phyloP scores from a whole-genome alignment of 1,140 invertebrate genomes.

The Agrilus planipennis region DNA sequence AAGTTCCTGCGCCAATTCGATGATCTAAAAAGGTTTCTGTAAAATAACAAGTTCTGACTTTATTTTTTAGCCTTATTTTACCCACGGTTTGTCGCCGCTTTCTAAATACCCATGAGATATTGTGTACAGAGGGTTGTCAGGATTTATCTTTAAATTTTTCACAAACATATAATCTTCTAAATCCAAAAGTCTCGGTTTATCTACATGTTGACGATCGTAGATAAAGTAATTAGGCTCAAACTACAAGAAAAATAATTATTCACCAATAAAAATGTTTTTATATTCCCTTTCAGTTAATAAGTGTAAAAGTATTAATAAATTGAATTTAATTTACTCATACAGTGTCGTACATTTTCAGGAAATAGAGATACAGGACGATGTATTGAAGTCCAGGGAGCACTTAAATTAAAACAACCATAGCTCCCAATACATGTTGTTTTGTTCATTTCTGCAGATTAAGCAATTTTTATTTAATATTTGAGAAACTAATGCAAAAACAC shows the following conservation, averaged over 20 bases:
- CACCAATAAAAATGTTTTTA: neutral
- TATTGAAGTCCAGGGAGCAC: conserved; percentile 65
- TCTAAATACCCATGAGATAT: conserved; percentile 80
- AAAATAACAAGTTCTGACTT: neutral
- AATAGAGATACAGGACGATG: conserved; percentile 66
- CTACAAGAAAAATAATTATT: conserved; percentile 32
- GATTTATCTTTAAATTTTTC: conserved; percentile 43
- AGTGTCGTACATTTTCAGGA: conserved; percentile 46
- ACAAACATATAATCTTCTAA: conserved; percentile 52
- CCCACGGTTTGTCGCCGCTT: conserved; percentile 67
- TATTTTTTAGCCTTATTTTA: conserved; percentile 28
- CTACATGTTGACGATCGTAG: conserved; percentile 39
- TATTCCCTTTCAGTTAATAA: neutral
- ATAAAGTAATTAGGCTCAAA: conserved; percentile 37
- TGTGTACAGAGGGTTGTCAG: conserved; percentile 53
- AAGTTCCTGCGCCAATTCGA: conserved; percentile 42
- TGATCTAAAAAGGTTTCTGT: neutral
- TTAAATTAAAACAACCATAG: conserved; percentile 74
- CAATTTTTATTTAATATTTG: conserved; percentile 2
- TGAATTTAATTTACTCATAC: neutral
- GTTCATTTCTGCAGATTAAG: conserved; percentile 29
- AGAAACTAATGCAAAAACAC: neutral
- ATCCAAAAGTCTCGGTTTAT: conserved; percentile 45
- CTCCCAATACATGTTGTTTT: conserved; percentile 54
- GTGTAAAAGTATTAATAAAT: neutral